These are phyloP conservation scores for Dryobotodes eremita DNA, from an alignment of 2,888 invertebrate species.

Conservation along the genomic window DNA sequence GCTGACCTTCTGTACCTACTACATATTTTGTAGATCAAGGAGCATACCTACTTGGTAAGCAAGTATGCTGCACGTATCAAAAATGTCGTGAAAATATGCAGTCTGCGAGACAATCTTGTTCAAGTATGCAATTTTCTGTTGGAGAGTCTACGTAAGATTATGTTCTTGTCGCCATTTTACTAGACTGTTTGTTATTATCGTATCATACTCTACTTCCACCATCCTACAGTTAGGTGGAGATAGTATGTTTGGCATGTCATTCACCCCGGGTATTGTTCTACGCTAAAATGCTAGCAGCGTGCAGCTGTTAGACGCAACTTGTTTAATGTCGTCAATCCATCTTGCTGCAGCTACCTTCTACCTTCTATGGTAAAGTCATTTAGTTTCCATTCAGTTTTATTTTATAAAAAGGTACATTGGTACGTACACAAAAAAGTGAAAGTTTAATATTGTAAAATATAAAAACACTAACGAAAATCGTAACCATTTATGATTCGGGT, in stretches of 20 bases:
- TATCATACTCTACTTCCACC: conserved; percentile 22
- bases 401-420: neutral
- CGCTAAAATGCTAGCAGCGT: conserved; percentile 1
- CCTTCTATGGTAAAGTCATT: neutral
- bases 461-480: no score
- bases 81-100: conserved; percentile 17
- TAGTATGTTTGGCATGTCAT: conserved; percentile 5
- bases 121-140: conserved; percentile 50
- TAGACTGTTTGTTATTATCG: conserved; percentile 36
- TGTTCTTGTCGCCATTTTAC: conserved; percentile 36
- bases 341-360: neutral
- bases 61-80: conserved; percentile 18
- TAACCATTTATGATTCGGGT: conserved; percentile 35
- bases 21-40: neutral
- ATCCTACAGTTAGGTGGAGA: neutral
- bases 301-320: neutral
- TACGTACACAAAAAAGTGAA: neutral
- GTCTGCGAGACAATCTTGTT: conserved; percentile 37
- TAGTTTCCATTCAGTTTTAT: neutral
- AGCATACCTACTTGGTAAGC: conserved; percentile 6
- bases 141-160: conserved; percentile 36
- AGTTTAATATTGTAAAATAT: neutral
- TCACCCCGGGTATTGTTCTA: neutral
- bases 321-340: conserved; percentile 13
- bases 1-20: neutral